A percentile compares a stretch with the other conserved stretches of the same genome.
Evolutionary conservation across 2,797 vertebrate genomes (phyloP).

Genomic region (Pangasius macronema): DNA sequence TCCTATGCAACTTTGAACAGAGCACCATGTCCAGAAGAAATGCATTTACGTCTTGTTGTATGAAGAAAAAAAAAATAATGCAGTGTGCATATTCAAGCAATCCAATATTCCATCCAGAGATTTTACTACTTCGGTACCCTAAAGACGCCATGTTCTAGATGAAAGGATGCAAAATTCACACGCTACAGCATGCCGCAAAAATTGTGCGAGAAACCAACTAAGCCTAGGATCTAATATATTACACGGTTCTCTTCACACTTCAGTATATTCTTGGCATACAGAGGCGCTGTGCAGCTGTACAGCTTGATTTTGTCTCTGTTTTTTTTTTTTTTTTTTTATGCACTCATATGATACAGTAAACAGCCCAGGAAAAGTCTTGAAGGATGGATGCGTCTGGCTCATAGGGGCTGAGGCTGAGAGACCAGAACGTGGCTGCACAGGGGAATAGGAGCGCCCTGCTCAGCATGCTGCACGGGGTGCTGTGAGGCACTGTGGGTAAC

Average conservation of each 20-base stretch:
- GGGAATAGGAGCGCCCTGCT: slow-evolving; percentile 36
- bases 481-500: slow-evolving; percentile 63
- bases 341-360: slow-evolving; percentile 24
- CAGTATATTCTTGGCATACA: slow-evolving; percentile 52
- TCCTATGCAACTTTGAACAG: neutral
- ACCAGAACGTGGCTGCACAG: slow-evolving; percentile 12
- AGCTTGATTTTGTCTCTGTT: neutral
- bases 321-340: neutral
- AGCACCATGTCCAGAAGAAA: slow-evolving; percentile 11
- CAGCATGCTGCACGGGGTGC: slow-evolving; percentile 48
- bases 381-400: slow-evolving; percentile 14
- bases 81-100: neutral
- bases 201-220: slow-evolving; percentile 55
- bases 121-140: slow-evolving; percentile 28
- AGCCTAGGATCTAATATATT: slow-evolving; percentile 55
- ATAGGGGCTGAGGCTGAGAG: slow-evolving; percentile 32
- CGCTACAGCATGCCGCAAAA: slow-evolving; percentile 58
- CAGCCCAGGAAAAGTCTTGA: slow-evolving; percentile 26
- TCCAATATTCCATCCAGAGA: slow-evolving; percentile 12
- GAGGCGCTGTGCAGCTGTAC: slow-evolving; percentile 48
- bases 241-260: slow-evolving; percentile 47
- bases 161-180: slow-evolving; percentile 49
- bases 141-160: slow-evolving; percentile 50
- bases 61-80: too few relatives aligned
- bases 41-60: neutral